These are phyloP conservation scores for Prenolepis imparis DNA, from an alignment of 2,888 invertebrate species.

Conservation along the genomic window DNA sequence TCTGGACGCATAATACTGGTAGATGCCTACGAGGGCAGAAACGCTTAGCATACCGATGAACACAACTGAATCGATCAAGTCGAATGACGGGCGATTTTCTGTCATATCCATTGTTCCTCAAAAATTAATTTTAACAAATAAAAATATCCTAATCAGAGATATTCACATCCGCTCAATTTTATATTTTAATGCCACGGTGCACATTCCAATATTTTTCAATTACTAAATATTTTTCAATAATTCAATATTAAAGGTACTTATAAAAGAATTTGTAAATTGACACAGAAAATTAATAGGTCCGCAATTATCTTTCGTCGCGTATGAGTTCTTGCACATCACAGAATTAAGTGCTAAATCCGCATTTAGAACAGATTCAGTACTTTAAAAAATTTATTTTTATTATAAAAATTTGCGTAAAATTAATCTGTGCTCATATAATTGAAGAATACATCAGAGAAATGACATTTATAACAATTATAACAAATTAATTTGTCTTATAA, in stretches of 20 bases:
- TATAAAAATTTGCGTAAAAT: not conserved
- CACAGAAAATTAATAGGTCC: not conserved
- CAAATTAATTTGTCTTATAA: not conserved
- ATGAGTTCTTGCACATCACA: not conserved
- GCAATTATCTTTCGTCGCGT: slow-evolving; percentile 8
- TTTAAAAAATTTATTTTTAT: not conserved
- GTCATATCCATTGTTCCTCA: slow-evolving; percentile 17
- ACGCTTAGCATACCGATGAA: slow-evolving; percentile 90
- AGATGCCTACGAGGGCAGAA: slow-evolving; percentile 90
- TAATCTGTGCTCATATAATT: not conserved
- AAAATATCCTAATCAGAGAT: not conserved
- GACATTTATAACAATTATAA: not conserved
- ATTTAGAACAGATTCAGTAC: not conserved
- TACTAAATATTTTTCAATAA: not conserved
- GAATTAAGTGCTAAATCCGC: not conserved
- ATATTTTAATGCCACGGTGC: not conserved
- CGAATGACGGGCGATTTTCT: slow-evolving; percentile 85
- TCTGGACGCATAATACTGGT: slow-evolving; percentile 91
- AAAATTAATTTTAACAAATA: not conserved
- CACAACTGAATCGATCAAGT: slow-evolving; percentile 89
- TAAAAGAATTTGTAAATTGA: not conserved
- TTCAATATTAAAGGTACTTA: not conserved
- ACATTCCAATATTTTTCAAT: not conserved
- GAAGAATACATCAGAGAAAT: not conserved
- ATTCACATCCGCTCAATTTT: slow-evolving; percentile 10